Evolutionary conservation across 2,888 invertebrate genomes (phyloP).

Genomic region (Morpho deidamia): DNA sequence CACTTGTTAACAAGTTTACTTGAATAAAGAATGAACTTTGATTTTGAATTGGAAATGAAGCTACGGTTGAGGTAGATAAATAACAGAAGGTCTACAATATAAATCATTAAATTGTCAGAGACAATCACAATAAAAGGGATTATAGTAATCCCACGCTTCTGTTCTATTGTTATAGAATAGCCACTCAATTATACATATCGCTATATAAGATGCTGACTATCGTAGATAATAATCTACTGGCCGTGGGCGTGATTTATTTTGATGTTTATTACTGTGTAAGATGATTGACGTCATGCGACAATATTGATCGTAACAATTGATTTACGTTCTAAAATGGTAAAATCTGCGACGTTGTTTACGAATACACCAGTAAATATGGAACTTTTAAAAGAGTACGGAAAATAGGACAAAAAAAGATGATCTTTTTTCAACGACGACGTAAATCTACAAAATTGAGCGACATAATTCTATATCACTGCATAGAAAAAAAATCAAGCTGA

Average conservation of each 20-base stretch:
- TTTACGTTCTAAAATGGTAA: background rate
- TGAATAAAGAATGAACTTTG: too few species aligned
- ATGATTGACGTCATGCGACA: slow-evolving; percentile 4
- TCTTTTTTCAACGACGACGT: too few species aligned
- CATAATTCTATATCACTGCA: too few species aligned
- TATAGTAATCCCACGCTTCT: slow-evolving; percentile 16
- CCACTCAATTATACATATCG: slow-evolving; percentile 17
- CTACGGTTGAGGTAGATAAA: background rate
- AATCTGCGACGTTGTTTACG: too few species aligned
- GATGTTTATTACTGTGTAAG: slow-evolving; percentile 13
- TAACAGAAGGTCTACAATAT: slow-evolving; percentile 1
- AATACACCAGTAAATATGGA: too few species aligned
- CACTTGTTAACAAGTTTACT: too few species aligned
- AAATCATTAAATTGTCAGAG: slow-evolving; percentile 16
- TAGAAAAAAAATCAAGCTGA: too few species aligned
- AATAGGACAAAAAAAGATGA: too few species aligned
- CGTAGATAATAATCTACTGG: background rate
- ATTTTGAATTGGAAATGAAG: too few species aligned
- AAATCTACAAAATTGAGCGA: too few species aligned
- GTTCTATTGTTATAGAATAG: slow-evolving; percentile 16
- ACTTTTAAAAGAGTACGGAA: too few species aligned
- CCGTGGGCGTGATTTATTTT: slow-evolving; percentile 20
- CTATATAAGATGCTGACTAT: background rate
- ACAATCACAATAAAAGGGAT: slow-evolving; percentile 10
- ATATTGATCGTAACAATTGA: slow-evolving; percentile 2